Percentiles rank a stretch among this genome's conserved stretches.
Evolutionary conservation across 2,113 vertebrate genomes (phyloP).

Genomic region (Typhlomys cinereus): DNA sequence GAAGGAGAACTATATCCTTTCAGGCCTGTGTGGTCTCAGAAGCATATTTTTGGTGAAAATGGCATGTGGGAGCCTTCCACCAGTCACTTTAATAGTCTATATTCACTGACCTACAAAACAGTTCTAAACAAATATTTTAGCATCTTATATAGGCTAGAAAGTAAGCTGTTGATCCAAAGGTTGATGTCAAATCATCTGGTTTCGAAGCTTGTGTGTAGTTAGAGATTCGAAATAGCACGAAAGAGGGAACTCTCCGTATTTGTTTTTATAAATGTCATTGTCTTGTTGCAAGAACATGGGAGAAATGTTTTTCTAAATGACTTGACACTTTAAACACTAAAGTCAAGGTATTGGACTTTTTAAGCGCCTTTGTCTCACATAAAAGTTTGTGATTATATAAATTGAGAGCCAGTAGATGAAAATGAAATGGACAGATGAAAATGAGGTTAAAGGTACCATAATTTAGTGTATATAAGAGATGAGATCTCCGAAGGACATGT

Average conservation of each 20-base stretch:
- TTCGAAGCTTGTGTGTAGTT: not conserved
- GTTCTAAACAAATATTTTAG: slow-evolving; percentile 59
- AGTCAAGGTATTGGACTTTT: not conserved
- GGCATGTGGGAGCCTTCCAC: not conserved
- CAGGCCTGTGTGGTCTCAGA: slow-evolving; percentile 57
- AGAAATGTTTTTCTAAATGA: not conserved
- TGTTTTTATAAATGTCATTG: slow-evolving; percentile 3
- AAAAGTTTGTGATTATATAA: not conserved
- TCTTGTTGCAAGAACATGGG: not conserved
- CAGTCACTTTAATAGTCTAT: slow-evolving; percentile 27
- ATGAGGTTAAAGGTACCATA: not conserved
- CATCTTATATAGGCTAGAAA: slow-evolving; percentile 6
- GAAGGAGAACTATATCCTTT: slow-evolving; percentile 63
- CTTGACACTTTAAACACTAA: not conserved
- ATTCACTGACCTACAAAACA: not conserved
- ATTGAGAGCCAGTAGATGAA: not conserved
- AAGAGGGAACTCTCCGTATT: not conserved
- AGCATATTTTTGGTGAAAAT: slow-evolving; percentile 42
- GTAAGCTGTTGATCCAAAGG: slow-evolving; percentile 11
- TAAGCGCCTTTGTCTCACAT: not conserved
- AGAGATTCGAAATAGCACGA: not conserved
- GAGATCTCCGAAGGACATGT: not conserved
- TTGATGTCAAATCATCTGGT: not conserved
- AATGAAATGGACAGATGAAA: slow-evolving; percentile 9
- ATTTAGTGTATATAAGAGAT: not conserved